These are phyloP conservation scores for Drosophila mojavensis DNA, from an alignment of 1,140 invertebrate species.

Conservation along the genomic window DNA sequence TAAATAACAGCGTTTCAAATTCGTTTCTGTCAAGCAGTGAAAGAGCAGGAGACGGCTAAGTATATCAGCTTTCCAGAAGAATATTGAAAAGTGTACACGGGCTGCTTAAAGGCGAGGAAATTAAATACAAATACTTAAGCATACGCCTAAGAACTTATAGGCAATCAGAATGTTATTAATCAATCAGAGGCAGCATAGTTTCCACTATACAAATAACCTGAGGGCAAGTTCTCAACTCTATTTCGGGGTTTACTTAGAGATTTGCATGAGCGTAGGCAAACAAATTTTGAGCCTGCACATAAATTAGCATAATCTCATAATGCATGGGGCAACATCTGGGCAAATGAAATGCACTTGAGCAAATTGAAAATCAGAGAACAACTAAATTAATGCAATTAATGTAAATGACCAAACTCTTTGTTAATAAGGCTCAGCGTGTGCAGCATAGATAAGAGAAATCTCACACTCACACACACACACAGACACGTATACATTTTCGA, in stretches of 20 bases:
- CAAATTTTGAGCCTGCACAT: not conserved
- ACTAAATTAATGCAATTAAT: conserved; percentile 52
- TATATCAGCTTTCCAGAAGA: too few relatives aligned
- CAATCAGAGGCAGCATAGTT: not conserved
- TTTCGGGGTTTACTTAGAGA: conserved; percentile 57
- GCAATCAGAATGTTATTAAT: not conserved
- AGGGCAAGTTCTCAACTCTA: conserved; percentile 9
- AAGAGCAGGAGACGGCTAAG: not conserved
- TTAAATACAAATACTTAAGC: too few relatives aligned
- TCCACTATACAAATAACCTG: not conserved
- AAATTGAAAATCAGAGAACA: conserved; percentile 31
- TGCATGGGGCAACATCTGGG: conserved; percentile 31
- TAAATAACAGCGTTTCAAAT: not conserved
- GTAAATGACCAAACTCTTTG: conserved; percentile 37
- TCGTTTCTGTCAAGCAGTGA: not conserved
- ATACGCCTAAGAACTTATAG: not conserved
- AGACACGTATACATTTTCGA: not conserved
- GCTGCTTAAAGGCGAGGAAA: too few relatives aligned
- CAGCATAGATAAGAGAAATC: not conserved
- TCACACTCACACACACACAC: not conserved
- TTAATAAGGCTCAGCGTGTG: conserved; percentile 30
- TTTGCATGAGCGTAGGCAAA: conserved; percentile 36
- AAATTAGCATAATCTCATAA: conserved; percentile 72
- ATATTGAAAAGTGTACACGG: too few relatives aligned
- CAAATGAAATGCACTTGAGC: conserved; percentile 16